Evolutionary conservation across 2,113 vertebrate genomes (phyloP).

Genomic region (Galeopterus variegatus): DNA sequence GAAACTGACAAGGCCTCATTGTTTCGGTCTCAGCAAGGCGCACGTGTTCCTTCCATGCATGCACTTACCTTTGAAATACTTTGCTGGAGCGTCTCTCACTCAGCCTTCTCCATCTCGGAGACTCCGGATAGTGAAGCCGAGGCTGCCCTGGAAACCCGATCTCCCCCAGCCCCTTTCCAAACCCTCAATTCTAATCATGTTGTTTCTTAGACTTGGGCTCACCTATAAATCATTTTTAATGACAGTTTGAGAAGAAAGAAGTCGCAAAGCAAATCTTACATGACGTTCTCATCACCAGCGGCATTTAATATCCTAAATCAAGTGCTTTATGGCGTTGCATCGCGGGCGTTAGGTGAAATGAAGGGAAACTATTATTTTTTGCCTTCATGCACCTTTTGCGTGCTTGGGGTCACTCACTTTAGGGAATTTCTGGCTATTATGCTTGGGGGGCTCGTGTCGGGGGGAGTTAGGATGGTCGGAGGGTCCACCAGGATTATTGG

Average conservation of each 20-base stretch:
- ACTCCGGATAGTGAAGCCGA: constrained; percentile 24
- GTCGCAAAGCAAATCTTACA: constrained; percentile 85
- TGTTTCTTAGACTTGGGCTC: constrained; percentile 78
- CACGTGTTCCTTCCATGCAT: constrained; percentile 72
- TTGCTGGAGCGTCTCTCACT: constrained; percentile 60
- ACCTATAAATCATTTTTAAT: constrained; percentile 88
- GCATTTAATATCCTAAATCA: constrained; percentile 85
- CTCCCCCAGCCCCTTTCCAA: constrained; percentile 37
- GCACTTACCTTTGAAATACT: constrained; percentile 77
- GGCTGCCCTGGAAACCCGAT: constrained; percentile 85
- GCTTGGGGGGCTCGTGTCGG: background rate
- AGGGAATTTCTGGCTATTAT: constrained; percentile 59
- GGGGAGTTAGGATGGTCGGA: constrained; percentile 60
- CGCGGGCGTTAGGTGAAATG: background rate
- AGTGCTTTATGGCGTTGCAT: constrained; percentile 78
- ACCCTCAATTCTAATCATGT: constrained; percentile 84
- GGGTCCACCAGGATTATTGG: constrained; percentile 60
- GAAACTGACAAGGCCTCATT: constrained; percentile 83
- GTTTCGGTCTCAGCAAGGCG: constrained; percentile 59
- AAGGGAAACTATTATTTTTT: constrained; percentile 67
- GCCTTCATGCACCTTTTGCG: constrained; percentile 43
- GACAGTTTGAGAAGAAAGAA: constrained; percentile 86
- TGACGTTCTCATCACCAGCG: constrained; percentile 84
- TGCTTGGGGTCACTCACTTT: constrained; percentile 41
- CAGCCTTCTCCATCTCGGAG: constrained; percentile 64